These are phyloP conservation scores for Cosmorhoe ocellata DNA, from an alignment of 2,888 invertebrate genomes.

Conservation along the genomic window DNA sequence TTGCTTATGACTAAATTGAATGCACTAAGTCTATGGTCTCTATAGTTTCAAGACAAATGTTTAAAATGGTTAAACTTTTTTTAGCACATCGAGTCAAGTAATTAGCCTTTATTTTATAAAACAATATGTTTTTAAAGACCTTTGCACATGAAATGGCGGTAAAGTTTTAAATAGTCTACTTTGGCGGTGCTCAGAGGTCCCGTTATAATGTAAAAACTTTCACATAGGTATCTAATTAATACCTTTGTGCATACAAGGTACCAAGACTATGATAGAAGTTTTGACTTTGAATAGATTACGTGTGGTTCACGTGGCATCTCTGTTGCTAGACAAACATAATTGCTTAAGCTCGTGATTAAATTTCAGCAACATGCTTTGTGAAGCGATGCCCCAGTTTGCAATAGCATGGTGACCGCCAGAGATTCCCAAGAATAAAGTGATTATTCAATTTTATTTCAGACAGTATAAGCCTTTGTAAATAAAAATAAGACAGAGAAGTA, in stretches of 20 bases:
- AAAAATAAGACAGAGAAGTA: background rate
- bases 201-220: conserved; percentile 56
- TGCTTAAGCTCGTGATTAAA: conserved; percentile 8
- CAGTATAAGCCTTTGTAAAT: no score
- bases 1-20: no score
- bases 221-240: conserved; percentile 52
- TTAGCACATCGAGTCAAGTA: conserved; percentile 12
- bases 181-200: conserved; percentile 41
- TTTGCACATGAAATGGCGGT: conserved; percentile 41
- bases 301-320: conserved; percentile 15
- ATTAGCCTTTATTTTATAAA: conserved; percentile 38
- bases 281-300: conserved; percentile 32
- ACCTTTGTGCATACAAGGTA: conserved; percentile 37
- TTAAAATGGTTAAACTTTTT: background rate
- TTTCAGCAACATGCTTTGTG: conserved; percentile 7
- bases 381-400: background rate
- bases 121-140: conserved; percentile 44
- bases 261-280: conserved; percentile 33
- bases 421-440: no score
- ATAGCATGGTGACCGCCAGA: background rate
- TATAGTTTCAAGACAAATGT: background rate
- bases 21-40: no score
- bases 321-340: conserved; percentile 17
- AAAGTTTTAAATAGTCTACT: conserved; percentile 51
- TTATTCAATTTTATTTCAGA: no score